These are phyloP conservation scores for Amiota communis DNA, from an alignment of 2,888 invertebrate genomes.

Conservation along the genomic window DNA sequence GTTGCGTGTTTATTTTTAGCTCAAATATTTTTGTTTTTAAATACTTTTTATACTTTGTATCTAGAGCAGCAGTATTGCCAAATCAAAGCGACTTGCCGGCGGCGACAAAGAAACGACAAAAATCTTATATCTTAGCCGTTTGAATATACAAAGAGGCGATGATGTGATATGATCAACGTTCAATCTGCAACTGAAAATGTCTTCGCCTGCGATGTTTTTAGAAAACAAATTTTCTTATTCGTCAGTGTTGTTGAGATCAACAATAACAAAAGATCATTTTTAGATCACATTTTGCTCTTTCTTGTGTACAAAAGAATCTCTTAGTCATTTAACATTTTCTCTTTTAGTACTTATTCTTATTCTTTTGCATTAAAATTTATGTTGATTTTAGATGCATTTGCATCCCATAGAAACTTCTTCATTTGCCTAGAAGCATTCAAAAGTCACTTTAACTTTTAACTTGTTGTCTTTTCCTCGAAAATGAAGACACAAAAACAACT, in stretches of 20 bases:
- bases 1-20: slow-evolving; percentile 23
- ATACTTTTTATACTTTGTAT: slow-evolving; percentile 10
- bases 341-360: too few relatives aligned
- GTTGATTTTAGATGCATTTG: too few relatives aligned
- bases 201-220: too few relatives aligned
- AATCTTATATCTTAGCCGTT: not conserved
- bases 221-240: not conserved
- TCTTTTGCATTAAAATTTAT: too few relatives aligned
- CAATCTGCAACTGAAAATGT: slow-evolving; percentile 48
- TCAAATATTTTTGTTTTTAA: slow-evolving; percentile 6
- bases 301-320: not conserved
- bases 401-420: too few relatives aligned
- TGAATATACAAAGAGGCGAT: not conserved
- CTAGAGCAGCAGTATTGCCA: slow-evolving; percentile 22
- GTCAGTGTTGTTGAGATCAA: not conserved
- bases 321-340: too few relatives aligned
- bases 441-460: too few relatives aligned
- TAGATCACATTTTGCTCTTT: not conserved
- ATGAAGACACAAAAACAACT: too few relatives aligned
- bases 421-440: too few relatives aligned
- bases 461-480: too few relatives aligned
- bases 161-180: slow-evolving; percentile 53
- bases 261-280: not conserved
- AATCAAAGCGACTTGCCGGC: slow-evolving; percentile 5
- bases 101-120: slow-evolving; percentile 12